phyloP scores from a whole-genome alignment of 2,888 invertebrate species.

The Trissolcus japonicus region DNA sequence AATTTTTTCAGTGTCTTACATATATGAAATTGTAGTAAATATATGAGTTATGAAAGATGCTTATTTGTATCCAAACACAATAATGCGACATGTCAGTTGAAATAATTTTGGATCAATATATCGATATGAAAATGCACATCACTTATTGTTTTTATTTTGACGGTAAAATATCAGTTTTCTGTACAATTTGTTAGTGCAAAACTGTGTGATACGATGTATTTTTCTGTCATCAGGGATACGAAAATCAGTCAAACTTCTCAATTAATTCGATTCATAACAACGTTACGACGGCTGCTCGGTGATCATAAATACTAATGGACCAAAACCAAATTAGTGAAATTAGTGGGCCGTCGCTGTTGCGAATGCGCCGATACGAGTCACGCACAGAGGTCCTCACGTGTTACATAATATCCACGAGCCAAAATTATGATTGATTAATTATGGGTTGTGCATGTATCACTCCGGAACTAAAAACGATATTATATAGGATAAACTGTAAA shows the following conservation, averaged over 20 bases:
- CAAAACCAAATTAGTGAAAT: constrained; percentile 63
- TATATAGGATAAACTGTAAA: constrained; percentile 18
- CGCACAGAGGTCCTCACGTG: constrained; percentile 2
- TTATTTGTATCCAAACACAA: too few relatives aligned
- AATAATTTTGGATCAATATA: too few relatives aligned
- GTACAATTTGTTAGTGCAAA: too few relatives aligned
- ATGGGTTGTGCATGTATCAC: constrained; percentile 46
- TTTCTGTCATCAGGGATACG: constrained; percentile 8
- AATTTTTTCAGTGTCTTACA: constrained; percentile 44
- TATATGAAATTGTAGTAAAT: not conserved
- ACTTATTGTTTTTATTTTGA: too few relatives aligned
- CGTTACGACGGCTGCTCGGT: constrained; percentile 53
- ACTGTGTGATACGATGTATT: too few relatives aligned
- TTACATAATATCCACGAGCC: not conserved
- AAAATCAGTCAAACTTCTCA: constrained; percentile 50
- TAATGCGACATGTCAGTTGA: too few relatives aligned
- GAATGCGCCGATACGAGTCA: constrained; percentile 36
- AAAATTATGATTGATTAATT: constrained; percentile 62
- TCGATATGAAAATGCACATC: too few relatives aligned
- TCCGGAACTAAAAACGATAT: constrained; percentile 38
- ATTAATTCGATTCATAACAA: constrained; percentile 61
- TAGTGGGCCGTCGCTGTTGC: constrained; percentile 55
- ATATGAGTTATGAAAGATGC: not conserved
- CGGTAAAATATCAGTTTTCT: too few relatives aligned
- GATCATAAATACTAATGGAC: constrained; percentile 61